These are phyloP conservation scores for Podiceps cristatus DNA, from an alignment of 2,113 vertebrate species.

Conservation along the genomic window DNA sequence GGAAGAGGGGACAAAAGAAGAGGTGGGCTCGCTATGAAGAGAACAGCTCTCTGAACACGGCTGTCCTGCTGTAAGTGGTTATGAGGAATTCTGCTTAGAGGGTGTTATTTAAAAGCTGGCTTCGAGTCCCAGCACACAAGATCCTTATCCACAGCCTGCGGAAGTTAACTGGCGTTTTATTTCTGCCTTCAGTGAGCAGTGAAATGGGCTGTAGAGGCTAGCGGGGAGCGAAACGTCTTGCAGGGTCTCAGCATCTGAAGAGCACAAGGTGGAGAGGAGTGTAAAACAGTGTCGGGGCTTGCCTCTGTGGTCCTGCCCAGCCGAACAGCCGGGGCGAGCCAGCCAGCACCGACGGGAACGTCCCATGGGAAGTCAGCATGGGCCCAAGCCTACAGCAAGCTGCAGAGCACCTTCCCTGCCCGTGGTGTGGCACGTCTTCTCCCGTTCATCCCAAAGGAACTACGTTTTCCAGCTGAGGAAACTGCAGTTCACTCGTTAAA, in stretches of 20 bases:
- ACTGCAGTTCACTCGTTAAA: neutral
- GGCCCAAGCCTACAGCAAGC: fast-evolving
- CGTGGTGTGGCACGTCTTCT: fast-evolving
- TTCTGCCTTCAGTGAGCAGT: neutral
- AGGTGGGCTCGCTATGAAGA: fast-evolving
- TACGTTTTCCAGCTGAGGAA: neutral
- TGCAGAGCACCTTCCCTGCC: neutral
- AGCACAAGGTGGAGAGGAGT: neutral
- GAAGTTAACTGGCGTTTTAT: neutral
- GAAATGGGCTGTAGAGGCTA: neutral
- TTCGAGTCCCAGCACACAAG: neutral
- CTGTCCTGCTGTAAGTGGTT: neutral
- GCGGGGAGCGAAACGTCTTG: fast-evolving
- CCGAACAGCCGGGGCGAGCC: neutral
- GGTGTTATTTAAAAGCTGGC: neutral
- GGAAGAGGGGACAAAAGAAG: neutral
- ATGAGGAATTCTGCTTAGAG: neutral
- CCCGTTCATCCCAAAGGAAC: neutral
- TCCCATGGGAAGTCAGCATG: neutral
- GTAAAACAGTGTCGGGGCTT: neutral
- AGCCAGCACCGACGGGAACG: neutral
- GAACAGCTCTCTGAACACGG: neutral
- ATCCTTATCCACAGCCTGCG: neutral
- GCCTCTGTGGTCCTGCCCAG: neutral
- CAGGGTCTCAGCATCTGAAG: neutral